Base-by-base conservation (phyloP, 2,797 vertebrate genomes). In the Macroramphosus scolopax region DNA sequence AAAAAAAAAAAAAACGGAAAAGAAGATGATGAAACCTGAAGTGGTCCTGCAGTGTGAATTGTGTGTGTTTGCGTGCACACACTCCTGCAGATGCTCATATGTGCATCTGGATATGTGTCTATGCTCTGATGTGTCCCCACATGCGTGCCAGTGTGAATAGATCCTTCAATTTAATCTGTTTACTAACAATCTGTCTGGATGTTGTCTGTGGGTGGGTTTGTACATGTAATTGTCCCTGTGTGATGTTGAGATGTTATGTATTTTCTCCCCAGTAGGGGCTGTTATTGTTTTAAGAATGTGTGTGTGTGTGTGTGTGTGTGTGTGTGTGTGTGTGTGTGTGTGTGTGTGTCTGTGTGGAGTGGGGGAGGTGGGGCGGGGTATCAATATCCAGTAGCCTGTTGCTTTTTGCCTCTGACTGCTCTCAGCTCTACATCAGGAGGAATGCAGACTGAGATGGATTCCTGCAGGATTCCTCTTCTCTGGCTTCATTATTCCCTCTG, bases 11-110 rank as follows among this genome's bases (percentile, higher is more conserved):
- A 64, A 57, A 70, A 69, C 60, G 57, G 57, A 68, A 70, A 74
- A 73, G 70, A 79, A 78, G 58, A 83, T 79, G 81, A 80, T 78
- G 83, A 83, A 84, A 86, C 84, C 77, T 78, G 81, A 85, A 83
- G 87, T 89, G 87, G 79, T 81, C 81, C 77, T 84, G 82, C 78
- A 84, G 80, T 75, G 78, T 80, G 77, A 69, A 64, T 58, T 75
- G 68, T 59, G 56, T 42, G 56, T 30, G 46, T 50, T 65, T 48
- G 42, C 52, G 51, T 75, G 48, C 26, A n/a, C 6, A 39, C 17
- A 56, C 10, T 50, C 49, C 62, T 40, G 44, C 51, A 60, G 45
- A 74, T 51, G 56, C 61, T 67, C 60, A 52, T 47, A 48, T 49
- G 37, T 59, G 53, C 26, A 51, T 73, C 43, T 67, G 49, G 40